phyloP scores from a whole-genome alignment of 1,140 invertebrate genomes.

The Drosophila lini region DNA sequence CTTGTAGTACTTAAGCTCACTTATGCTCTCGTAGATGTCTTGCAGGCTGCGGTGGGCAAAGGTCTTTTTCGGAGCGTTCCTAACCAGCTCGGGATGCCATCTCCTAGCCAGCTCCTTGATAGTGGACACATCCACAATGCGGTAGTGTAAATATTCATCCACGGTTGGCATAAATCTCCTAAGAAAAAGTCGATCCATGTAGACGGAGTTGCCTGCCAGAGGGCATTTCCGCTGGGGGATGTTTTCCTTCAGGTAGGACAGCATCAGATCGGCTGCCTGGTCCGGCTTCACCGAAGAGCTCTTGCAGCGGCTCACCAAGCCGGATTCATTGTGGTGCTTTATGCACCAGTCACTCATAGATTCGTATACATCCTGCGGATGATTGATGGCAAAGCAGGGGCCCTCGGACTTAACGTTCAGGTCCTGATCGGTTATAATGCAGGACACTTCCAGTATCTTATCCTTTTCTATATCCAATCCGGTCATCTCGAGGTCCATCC shows the following conservation, averaged over 20 bases:
- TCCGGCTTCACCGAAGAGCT: constrained; percentile 88
- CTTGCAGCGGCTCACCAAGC: constrained; percentile 89
- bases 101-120: constrained; percentile 93
- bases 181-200: constrained; percentile 93
- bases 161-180: constrained; percentile 90
- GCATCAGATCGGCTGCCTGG: constrained; percentile 89
- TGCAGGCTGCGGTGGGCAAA: constrained; percentile 90
- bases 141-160: constrained; percentile 94
- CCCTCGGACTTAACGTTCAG: constrained; percentile 92
- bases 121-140: constrained; percentile 96
- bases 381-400: constrained; percentile 92
- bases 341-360: constrained; percentile 94
- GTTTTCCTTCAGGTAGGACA: constrained; percentile 90
- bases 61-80: constrained; percentile 87
- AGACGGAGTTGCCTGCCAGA: constrained; percentile 95
- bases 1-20: constrained; percentile 92
- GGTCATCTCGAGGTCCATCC: constrained; percentile 90
- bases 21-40: constrained; percentile 95
- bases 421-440: constrained; percentile 93
- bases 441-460: constrained; percentile 94
- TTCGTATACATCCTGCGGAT: constrained; percentile 89
- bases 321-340: constrained; percentile 90
- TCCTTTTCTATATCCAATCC: constrained; percentile 90
- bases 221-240: constrained; percentile 89
- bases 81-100: constrained; percentile 89